A percentile compares a stretch with the other conserved stretches of the same genome.
phyloP scores from a whole-genome alignment of 2,113 vertebrate genomes.

The Peromyscus leucopus region DNA sequence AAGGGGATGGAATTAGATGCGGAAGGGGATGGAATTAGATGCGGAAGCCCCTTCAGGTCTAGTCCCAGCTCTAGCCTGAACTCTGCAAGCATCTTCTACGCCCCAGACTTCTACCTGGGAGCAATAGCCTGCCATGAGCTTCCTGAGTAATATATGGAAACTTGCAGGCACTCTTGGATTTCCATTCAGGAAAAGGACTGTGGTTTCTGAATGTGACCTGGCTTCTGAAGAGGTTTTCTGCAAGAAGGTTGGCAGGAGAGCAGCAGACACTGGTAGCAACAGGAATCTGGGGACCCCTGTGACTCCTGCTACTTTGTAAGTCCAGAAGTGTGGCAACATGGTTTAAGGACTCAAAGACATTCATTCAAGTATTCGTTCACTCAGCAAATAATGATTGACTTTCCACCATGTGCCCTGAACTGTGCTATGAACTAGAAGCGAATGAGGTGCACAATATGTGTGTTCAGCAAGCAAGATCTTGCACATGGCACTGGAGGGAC shows the following conservation, averaged over 20 bases:
- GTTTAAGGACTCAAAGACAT: neutral
- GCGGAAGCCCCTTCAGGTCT: neutral
- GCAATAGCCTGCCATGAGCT: neutral
- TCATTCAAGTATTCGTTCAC: neutral
- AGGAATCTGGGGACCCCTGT: no score
- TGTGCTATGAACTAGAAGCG: neutral
- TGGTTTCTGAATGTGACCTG: neutral
- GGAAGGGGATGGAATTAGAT: neutral
- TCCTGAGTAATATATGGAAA: neutral
- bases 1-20: no score
- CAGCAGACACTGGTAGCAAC: neutral
- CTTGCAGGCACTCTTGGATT: neutral
- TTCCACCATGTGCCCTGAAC: neutral
- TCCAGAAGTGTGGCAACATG: neutral
- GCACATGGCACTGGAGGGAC: fast-evolving
- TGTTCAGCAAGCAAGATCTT: neutral
- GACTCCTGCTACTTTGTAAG: neutral
- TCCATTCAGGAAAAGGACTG: neutral
- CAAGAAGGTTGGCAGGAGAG: neutral
- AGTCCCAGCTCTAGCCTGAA: neutral
- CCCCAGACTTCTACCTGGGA: neutral
- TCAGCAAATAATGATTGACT: neutral
- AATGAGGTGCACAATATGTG: neutral
- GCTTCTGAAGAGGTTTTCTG: neutral
- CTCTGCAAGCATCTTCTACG: no score